Conservation (phyloP, 2,113 vertebrate species). For the Willisornis vidua region DNA sequence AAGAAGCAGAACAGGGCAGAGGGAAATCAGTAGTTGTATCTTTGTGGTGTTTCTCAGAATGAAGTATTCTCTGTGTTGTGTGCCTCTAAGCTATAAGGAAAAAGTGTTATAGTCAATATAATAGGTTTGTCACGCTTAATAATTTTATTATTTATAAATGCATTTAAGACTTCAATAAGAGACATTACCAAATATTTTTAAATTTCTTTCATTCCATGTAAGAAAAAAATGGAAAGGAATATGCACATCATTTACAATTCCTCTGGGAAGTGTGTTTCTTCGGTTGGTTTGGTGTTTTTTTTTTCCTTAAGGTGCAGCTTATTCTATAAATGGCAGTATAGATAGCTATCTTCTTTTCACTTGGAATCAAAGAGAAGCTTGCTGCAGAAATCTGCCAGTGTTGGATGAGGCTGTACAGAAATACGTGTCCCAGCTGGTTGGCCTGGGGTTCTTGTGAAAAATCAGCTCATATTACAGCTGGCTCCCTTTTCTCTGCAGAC, state of each 20-base stretch:
- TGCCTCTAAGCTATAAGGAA: not conserved
- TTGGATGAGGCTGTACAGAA: not conserved
- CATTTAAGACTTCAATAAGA: not conserved
- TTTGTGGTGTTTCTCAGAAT: not conserved
- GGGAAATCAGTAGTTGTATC: not conserved
- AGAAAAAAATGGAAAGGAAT: not conserved
- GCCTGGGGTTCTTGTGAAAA: not conserved
- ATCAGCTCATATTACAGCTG: not conserved
- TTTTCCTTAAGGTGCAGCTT: not conserved
- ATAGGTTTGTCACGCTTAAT: not conserved
- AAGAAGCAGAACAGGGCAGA: not conserved
- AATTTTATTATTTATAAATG: not conserved
- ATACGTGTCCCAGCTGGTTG: not conserved
- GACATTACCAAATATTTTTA: not conserved
- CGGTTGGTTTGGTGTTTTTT: not conserved
- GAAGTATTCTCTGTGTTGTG: not conserved
- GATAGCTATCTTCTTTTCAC: not conserved
- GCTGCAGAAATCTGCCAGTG: not conserved
- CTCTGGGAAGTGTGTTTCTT: not conserved
- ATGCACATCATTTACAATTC: not conserved
- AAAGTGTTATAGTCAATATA: not conserved
- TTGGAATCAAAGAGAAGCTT: not conserved
- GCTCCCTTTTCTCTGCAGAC: not conserved
- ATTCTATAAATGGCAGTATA: constrained; percentile 1
- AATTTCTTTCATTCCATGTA: not conserved